Evolutionary conservation across 2,797 vertebrate genomes (phyloP).

Genomic region (Natrix natrix): DNA sequence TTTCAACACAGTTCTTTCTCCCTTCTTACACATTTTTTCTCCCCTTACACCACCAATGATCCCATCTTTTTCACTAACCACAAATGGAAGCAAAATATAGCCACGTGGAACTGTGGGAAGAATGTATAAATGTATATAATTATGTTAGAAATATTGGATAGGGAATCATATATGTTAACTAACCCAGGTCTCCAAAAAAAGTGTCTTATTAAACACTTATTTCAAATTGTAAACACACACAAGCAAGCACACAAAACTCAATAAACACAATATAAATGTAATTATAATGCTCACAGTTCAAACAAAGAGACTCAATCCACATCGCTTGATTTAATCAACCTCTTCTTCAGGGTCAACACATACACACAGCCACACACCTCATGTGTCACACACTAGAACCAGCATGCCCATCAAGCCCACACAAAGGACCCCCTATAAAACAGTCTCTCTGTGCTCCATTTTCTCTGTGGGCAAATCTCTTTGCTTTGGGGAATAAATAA

Average conservation of each 20-base stretch:
- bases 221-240: neutral
- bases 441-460: neutral
- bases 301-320: neutral
- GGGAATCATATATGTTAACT: neutral
- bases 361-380: neutral
- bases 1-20: neutral
- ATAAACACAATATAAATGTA: neutral
- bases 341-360: neutral
- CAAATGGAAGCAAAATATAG: neutral
- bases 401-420: neutral
- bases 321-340: neutral
- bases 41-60: neutral
- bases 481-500: neutral
- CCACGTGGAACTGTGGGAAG: neutral
- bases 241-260: neutral
- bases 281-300: neutral
- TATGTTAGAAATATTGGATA: neutral
- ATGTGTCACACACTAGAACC: neutral
- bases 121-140: neutral
- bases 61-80: neutral
- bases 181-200: neutral
- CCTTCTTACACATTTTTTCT: neutral
- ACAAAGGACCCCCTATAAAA: neutral
- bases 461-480: neutral
- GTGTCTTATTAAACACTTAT: neutral